Percentiles rank a stretch among this genome's conserved stretches.
These are phyloP conservation scores for Diabrotica virgifera DNA, from an alignment of 1,140 invertebrate genomes.

Conservation along the genomic window DNA sequence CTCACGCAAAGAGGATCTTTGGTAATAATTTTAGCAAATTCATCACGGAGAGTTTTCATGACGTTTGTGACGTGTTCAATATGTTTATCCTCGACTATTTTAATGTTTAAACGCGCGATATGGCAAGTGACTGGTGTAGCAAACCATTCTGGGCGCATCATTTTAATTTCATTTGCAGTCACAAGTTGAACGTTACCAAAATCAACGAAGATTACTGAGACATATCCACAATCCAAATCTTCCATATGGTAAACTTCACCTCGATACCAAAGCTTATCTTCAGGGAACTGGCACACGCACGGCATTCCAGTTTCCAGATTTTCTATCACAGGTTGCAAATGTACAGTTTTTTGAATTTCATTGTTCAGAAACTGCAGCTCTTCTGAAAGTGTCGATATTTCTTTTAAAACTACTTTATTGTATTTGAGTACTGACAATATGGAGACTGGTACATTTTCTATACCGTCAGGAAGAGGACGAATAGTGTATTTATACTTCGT, in stretches of 20 bases:
- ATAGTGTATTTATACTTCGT: neutral
- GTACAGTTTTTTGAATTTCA: conserved; percentile 21
- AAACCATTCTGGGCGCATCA: conserved; percentile 23
- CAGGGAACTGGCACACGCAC: conserved; percentile 24
- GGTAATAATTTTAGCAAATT: conserved; percentile 8
- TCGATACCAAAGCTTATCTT: conserved; percentile 27
- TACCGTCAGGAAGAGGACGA: neutral
- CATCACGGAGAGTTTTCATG: conserved; percentile 11
- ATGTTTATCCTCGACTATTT: conserved; percentile 14
- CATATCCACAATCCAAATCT: conserved; percentile 18
- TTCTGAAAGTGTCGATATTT: neutral
- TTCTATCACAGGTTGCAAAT: neutral
- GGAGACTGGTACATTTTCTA: neutral
- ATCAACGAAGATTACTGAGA: conserved; percentile 32
- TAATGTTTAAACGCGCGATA: conserved; percentile 25
- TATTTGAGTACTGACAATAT: conserved; percentile 13
- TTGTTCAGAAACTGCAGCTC: conserved; percentile 13
- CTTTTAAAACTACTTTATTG: conserved; percentile 21
- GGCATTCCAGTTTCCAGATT: conserved; percentile 19
- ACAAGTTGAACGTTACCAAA: conserved; percentile 29
- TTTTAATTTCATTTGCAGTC: conserved; percentile 19
- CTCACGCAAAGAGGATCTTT: conserved; percentile 16
- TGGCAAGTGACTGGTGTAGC: conserved; percentile 21
- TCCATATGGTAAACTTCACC: conserved; percentile 23
- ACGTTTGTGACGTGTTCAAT: conserved; percentile 3